Evolutionary conservation across 2,797 vertebrate species (phyloP).

Genomic region (Ctenopoma multispine): DNA sequence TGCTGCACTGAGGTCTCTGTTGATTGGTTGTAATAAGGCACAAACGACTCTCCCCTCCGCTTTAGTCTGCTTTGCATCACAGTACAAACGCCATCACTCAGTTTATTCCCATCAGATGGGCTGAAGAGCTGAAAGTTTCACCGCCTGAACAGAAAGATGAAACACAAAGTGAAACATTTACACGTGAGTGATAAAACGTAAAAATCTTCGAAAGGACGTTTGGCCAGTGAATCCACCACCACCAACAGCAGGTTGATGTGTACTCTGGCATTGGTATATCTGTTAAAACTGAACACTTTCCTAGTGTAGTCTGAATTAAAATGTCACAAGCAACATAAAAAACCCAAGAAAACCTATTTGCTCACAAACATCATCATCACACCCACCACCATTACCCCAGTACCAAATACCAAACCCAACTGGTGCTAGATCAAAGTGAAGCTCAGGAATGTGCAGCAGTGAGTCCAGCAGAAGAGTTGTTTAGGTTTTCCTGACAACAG

Average conservation of each 20-base stretch:
- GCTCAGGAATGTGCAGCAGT: not conserved
- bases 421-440: not conserved
- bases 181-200: too few relatives aligned
- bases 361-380: not conserved
- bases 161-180: too few relatives aligned
- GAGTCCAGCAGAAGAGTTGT: slow-evolving; percentile 19
- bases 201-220: not conserved
- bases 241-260: not conserved
- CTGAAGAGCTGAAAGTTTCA: slow-evolving; percentile 70
- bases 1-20: slow-evolving; percentile 48
- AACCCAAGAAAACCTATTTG: too few relatives aligned
- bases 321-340: not conserved
- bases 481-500: slow-evolving; percentile 17
- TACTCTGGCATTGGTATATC: too few relatives aligned
- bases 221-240: slow-evolving; percentile 1
- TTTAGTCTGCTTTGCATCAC: not conserved
- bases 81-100: not conserved
- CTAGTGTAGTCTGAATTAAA: not conserved
- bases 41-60: slow-evolving; percentile 35
- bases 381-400: slow-evolving; percentile 10
- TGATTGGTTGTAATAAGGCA: slow-evolving; percentile 74
- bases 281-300: not conserved
- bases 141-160: slow-evolving; percentile 48
- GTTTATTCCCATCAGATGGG: slow-evolving; percentile 63
- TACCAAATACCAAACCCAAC: not conserved